phyloP scores from a whole-genome alignment of 2,888 invertebrate species.

The Operophtera brumata region DNA sequence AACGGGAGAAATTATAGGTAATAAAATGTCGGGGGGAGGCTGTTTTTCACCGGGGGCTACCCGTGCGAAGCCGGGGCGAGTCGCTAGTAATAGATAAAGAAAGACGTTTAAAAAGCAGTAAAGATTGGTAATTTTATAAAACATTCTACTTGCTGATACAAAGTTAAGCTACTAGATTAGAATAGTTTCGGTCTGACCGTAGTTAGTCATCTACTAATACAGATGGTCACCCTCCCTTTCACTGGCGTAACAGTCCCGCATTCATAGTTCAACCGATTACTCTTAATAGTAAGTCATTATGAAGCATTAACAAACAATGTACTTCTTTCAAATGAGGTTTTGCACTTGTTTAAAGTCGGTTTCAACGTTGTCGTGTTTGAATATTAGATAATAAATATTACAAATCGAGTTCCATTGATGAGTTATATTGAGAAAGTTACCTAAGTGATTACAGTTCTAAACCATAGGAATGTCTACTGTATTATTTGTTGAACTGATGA shows the following conservation, averaged over 20 bases:
- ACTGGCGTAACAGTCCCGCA: constrained; percentile 64
- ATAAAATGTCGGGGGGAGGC: no score
- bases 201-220: constrained; percentile 64
- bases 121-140: no score
- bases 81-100: no score
- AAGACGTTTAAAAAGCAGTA: no score
- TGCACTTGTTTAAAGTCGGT: constrained; percentile 20
- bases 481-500: not conserved
- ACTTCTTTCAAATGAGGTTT: constrained; percentile 30
- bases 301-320: constrained; percentile 35
- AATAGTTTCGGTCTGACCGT: constrained; percentile 28
- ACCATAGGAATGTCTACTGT: not conserved
- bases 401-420: constrained; percentile 17
- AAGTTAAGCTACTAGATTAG: not conserved
- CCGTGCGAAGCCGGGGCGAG: no score
- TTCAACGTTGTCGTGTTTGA: constrained; percentile 22
- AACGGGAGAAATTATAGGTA: no score
- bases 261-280: constrained; percentile 52
- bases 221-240: constrained; percentile 78
- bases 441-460: not conserved
- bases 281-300: constrained; percentile 35
- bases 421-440: constrained; percentile 14
- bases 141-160: no score
- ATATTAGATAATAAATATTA: constrained; percentile 24
- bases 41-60: no score